Percentiles rank a stretch among this genome's conserved stretches.
Evolutionary conservation across 1,140 invertebrate genomes (phyloP).

Genomic region (Drosophila ercepeae): DNA sequence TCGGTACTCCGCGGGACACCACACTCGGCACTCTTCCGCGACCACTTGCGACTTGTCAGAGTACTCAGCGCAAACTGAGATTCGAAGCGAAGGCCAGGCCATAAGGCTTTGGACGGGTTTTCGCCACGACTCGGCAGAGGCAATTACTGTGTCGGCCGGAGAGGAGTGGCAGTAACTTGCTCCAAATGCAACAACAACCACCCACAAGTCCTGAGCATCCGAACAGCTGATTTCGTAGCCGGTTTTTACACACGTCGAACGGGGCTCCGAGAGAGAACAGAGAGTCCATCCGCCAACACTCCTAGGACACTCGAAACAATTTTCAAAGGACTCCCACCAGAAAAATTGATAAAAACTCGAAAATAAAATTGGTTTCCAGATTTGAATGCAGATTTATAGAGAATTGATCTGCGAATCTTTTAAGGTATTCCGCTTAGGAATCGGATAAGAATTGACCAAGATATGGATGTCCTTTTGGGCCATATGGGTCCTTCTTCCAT

Average conservation of each 20-base stretch:
- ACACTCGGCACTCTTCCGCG: conserved; percentile 5
- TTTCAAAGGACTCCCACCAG: too few relatives aligned
- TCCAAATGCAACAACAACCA: conserved; percentile 25
- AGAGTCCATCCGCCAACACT: not conserved
- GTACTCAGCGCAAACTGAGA: conserved; percentile 62
- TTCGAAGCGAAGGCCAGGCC: conserved; percentile 13
- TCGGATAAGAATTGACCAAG: too few relatives aligned
- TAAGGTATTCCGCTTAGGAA: too few relatives aligned
- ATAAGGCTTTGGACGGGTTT: conserved; percentile 33
- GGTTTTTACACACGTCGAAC: conserved; percentile 56
- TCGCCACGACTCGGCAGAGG: conserved; percentile 24
- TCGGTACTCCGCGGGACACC: conserved; percentile 26
- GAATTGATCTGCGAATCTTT: too few relatives aligned
- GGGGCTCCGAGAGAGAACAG: conserved; percentile 1
- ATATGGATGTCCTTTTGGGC: too few relatives aligned
- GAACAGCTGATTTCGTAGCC: conserved; percentile 73
- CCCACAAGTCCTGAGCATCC: conserved; percentile 39
- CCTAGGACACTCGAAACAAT: not conserved
- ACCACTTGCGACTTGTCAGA: conserved; percentile 45
- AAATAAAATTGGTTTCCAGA: too few relatives aligned
- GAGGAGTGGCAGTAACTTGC: conserved; percentile 25
- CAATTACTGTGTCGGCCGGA: conserved; percentile 5
- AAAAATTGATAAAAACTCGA: too few relatives aligned
- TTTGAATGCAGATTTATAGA: too few relatives aligned
- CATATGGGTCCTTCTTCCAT: too few relatives aligned